phyloP scores from a whole-genome alignment of 1,140 invertebrate genomes.

The Tetramorium simillimum region DNA sequence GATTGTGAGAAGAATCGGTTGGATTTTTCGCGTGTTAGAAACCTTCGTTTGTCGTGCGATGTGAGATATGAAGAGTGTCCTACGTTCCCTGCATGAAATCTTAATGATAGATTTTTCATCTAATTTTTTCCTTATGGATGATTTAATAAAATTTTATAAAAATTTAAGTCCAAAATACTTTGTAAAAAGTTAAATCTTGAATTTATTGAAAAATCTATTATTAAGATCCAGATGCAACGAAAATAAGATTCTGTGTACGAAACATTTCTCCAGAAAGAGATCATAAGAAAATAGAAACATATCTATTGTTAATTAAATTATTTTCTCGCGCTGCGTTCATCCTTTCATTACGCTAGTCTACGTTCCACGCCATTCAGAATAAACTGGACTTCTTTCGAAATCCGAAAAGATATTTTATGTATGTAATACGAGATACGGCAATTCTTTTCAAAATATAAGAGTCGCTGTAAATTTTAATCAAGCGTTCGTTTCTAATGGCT shows the following conservation, averaged over 20 bases:
- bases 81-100: background rate
- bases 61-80: conserved; percentile 24
- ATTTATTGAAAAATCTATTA: conserved; percentile 5
- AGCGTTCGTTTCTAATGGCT: conserved; percentile 28
- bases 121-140: background rate
- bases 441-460: conserved; percentile 15
- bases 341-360: background rate
- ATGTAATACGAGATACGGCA: conserved; percentile 15
- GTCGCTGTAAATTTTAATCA: conserved; percentile 33
- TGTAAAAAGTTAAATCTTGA: background rate
- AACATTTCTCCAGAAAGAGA: background rate
- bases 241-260: background rate
- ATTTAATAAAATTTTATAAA: background rate
- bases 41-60: background rate
- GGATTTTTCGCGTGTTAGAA: conserved; percentile 36
- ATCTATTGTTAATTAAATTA: background rate
- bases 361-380: background rate
- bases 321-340: conserved; percentile 24
- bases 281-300: background rate
- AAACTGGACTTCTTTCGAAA: background rate
- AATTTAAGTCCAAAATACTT: background rate
- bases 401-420: conserved; percentile 3
- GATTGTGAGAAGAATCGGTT: conserved; percentile 25
- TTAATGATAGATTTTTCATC: background rate
- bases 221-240: background rate